Conservation (phyloP, 2,888 invertebrate species). For the Gymnocheta viridis region DNA sequence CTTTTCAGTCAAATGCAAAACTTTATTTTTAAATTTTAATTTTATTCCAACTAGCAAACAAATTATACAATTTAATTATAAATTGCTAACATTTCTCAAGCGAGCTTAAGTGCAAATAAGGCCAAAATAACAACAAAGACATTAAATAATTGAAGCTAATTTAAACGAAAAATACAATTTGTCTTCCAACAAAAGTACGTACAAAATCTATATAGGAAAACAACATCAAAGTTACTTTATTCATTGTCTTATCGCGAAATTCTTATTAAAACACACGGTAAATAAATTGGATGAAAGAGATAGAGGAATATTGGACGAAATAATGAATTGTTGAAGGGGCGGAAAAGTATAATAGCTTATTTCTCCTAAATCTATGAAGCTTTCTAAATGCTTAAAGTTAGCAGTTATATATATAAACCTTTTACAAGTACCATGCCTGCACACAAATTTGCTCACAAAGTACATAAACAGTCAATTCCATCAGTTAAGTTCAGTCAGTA, state of each 20-base stretch:
- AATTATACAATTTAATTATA: slow-evolving; percentile 50
- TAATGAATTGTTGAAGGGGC: slow-evolving; percentile 1
- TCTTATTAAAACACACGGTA: slow-evolving; percentile 56
- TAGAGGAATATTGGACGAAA: background rate
- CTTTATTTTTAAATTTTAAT: slow-evolving; percentile 44
- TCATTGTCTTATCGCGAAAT: slow-evolving; percentile 57
- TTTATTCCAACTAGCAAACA: slow-evolving; percentile 7
- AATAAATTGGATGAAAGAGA: slow-evolving; percentile 24
- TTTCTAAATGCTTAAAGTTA: slow-evolving; percentile 47
- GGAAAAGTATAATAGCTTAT: slow-evolving; percentile 34
- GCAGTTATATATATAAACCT: slow-evolving; percentile 40
- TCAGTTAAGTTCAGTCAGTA: slow-evolving; percentile 21
- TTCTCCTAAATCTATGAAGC: slow-evolving; percentile 47
- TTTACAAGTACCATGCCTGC: slow-evolving; percentile 6
- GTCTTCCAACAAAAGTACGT: slow-evolving; percentile 36
- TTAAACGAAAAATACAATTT: slow-evolving; percentile 63
- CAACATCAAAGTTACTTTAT: slow-evolving; percentile 32
- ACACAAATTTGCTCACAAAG: background rate
- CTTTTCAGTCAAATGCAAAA: background rate
- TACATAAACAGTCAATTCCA: slow-evolving; percentile 44
- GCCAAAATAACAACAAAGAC: slow-evolving; percentile 53
- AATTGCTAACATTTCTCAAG: slow-evolving; percentile 60
- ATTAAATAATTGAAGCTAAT: slow-evolving; percentile 70
- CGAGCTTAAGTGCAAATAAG: slow-evolving; percentile 44
- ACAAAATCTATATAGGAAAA: slow-evolving; percentile 29